Base-by-base conservation (phyloP, 2,113 vertebrate genomes). In the Amphiprion percula region DNA sequence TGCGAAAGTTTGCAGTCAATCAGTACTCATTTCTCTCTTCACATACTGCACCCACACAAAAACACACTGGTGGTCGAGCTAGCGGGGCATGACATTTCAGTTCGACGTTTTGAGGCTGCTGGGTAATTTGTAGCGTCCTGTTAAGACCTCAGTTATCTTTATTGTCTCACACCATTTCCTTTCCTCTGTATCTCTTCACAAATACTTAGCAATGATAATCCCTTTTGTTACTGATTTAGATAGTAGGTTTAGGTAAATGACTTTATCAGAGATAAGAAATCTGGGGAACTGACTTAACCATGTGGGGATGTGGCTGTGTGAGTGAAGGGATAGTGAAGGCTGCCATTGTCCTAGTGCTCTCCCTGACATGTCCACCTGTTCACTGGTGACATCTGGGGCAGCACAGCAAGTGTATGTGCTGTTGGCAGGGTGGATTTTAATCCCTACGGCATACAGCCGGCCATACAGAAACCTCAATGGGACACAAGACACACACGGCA, bases 291-390 rank as follows among this genome's bases (percentile, higher is more conserved):
- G 66, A 54, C 68, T 21, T 10, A 8, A 56, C 64, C 30, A 33
- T 4, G 24, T 80, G 77, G 77, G 69, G 72, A 66, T 63, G 73
- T 39, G 68, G 58, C 10, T 55, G 47, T 30, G 78, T 19, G 0
- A 50, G 59, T 26, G 55, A 41, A 67, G 63, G 63, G 74, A 62
- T 65, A 59, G 54, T 71, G 71, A 89, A 90, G 62, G 90, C 52
- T 0, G 44, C 76, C 64, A 81, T 93, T 93, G 91, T 93, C 77
- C 84, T 37, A 30, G 26, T 30, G 65, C 37, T 23, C 73, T 65
- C 41, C 19, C 39, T 49, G 81, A 88, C 84, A 68, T 14, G 69
- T 87, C 88, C 94, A 95, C 91, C 94, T 95, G 94, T 95, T 86
- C 69, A 62, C 55, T 37, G 61, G 79, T 9, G 91, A 94, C 94